Percentiles rank a stretch among this genome's conserved stretches.
These are phyloP conservation scores for Osmoderma eremita DNA, from an alignment of 2,888 invertebrate genomes.

Conservation along the genomic window DNA sequence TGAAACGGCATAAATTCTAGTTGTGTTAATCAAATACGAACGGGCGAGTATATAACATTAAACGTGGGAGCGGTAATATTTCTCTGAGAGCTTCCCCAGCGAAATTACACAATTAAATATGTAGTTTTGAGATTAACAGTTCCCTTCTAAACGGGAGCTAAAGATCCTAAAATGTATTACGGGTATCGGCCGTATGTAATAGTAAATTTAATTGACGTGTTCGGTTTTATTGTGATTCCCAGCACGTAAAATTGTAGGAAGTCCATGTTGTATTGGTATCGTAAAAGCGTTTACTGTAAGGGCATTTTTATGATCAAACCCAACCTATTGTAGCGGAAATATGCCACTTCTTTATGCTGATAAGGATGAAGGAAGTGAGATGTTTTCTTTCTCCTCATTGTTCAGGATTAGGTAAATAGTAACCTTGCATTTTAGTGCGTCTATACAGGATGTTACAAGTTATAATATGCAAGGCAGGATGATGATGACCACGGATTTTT, in stretches of 20 bases:
- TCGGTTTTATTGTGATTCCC: slow-evolving; percentile 16
- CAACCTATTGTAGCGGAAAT: neutral
- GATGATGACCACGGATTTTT: too few relatives aligned
- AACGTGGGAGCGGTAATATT: too few relatives aligned
- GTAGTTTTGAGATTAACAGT: slow-evolving; percentile 2
- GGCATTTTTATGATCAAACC: slow-evolving; percentile 17
- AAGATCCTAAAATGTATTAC: neutral
- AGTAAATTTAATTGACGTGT: slow-evolving; percentile 8
- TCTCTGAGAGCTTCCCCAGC: too few relatives aligned
- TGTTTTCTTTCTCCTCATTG: too few relatives aligned
- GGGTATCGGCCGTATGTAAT: neutral
- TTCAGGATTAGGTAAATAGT: too few relatives aligned
- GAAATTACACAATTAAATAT: neutral
- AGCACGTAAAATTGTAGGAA: slow-evolving; percentile 18
- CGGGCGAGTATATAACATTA: too few relatives aligned
- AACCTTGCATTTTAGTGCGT: too few relatives aligned
- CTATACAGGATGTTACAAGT: too few relatives aligned
- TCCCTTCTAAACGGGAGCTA: neutral
- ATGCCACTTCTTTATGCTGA: neutral
- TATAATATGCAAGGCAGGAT: too few relatives aligned
- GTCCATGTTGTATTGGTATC: slow-evolving; percentile 16
- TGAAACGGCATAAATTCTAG: too few relatives aligned
- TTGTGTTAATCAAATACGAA: too few relatives aligned
- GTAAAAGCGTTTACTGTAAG: slow-evolving; percentile 8
- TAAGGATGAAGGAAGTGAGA: too few relatives aligned